Evolutionary conservation across 2,888 invertebrate genomes (phyloP).

Genomic region (Acanthacorydalis orientalis): DNA sequence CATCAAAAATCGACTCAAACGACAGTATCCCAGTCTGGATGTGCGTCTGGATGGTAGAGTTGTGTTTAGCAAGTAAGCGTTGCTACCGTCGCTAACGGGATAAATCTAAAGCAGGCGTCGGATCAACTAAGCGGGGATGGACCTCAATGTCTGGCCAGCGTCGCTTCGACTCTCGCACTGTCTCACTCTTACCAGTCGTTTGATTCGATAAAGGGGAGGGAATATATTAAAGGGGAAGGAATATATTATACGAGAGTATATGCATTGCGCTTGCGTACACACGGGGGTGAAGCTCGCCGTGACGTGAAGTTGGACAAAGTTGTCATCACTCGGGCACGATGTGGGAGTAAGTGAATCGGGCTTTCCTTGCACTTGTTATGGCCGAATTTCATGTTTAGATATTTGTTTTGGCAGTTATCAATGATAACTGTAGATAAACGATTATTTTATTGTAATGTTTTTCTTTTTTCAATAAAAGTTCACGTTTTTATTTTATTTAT

Average conservation of each 20-base stretch:
- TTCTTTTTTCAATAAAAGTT: too few species aligned
- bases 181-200: not conserved
- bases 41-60: not conserved
- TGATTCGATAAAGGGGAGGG: slow-evolving; percentile 4
- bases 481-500: too few species aligned
- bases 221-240: slow-evolving; percentile 3
- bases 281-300: not conserved
- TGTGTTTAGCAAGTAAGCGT: not conserved
- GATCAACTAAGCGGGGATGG: not conserved
- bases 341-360: not conserved
- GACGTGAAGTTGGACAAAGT: not conserved
- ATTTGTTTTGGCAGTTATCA: too few species aligned
- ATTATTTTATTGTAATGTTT: too few species aligned
- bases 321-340: not conserved
- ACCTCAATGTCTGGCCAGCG: not conserved
- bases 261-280: not conserved
- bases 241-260: not conserved
- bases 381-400: too few species aligned
- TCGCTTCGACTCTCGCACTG: not conserved
- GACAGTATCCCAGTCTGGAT: slow-evolving; percentile 15
- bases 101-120: not conserved
- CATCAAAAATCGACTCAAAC: slow-evolving; percentile 30
- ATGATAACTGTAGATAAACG: too few species aligned
- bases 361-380: not conserved
- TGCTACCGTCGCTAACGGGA: not conserved